Evolutionary conservation across 2,797 vertebrate genomes (phyloP), one percentile per base, ranked within the genome.

Genomic region (Falco naumanni): DNA sequence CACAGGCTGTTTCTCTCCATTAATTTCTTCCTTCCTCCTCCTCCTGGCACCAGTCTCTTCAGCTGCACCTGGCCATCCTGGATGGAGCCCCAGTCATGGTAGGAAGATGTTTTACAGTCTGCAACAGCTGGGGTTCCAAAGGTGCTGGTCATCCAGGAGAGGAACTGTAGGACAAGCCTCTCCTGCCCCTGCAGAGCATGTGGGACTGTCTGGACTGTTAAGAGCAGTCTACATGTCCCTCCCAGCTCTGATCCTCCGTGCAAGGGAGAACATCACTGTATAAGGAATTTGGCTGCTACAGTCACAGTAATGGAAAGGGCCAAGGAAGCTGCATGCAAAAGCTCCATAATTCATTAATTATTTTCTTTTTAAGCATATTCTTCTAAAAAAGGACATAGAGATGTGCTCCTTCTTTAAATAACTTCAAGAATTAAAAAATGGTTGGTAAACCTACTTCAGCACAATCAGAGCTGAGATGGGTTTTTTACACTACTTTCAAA

Each of bases 341-440:
- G 41, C 63, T 76, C 50, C 39, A 84, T 41, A 41, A 41, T 90
- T 78, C 72, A 79, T 63, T 65, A 8, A 61, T 86, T 72, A 34
- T 78, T 59, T 88, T 93, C 10, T 21, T 96, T 89, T 83, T 5
- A 83, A 76, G 56, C 31, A 84, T 7, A 53, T 72, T 76, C n/a
- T 91, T 88, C 86, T 90, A 68, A 84, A 95, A 91, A 76, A 82
- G 68, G 50, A 9, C 39, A 60, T 2, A 79, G 90, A 90, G 82
- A 87, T 7, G 8, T n/a, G 26, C 16, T 77, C 60, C 37, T 64
- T 85, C 53, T 91, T 87, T 61, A 88, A 95, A 78, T 61, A 68
- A 95, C 53, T 41, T 72, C 0, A 29, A 80, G 50, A 90, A 82
- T 47, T 19, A 34, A 78, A 89, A 89, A 86, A 28, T 7, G 33